phyloP scores from a whole-genome alignment of 2,113 vertebrate species.

The Tragelaphus scriptus region DNA sequence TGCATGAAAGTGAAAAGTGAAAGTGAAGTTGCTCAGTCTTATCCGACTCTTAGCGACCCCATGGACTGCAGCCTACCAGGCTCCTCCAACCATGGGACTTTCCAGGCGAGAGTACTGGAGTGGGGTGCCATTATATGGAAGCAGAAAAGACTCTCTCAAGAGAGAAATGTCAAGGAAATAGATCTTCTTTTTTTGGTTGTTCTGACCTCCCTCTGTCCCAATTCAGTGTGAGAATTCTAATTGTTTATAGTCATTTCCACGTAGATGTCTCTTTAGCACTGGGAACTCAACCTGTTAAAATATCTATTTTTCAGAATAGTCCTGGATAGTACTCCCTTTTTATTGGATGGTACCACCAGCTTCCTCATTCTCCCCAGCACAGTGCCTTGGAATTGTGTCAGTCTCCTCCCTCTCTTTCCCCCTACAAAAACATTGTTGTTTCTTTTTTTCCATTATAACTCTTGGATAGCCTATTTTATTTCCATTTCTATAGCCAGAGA shows the following conservation, averaged over 20 bases:
- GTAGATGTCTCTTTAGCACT: not conserved
- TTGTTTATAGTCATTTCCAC: slow-evolving; percentile 29
- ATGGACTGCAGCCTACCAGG: too few species aligned
- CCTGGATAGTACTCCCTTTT: not conserved
- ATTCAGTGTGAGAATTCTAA: slow-evolving; percentile 5
- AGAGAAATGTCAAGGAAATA: slow-evolving; percentile 8
- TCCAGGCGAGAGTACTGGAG: too few species aligned
- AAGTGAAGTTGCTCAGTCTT: too few species aligned
- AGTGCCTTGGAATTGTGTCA: not conserved
- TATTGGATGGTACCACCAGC: not conserved
- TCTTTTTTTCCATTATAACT: not conserved
- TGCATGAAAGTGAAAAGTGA: too few species aligned
- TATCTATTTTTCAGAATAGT: not conserved
- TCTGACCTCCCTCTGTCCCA: not conserved
- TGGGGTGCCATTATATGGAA: not conserved
- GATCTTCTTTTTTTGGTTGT: not conserved
- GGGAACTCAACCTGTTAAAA: not conserved
- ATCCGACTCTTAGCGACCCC: too few species aligned
- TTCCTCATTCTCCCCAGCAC: not conserved
- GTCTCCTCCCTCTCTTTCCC: not conserved
- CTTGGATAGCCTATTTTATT: not conserved
- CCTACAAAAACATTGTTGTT: not conserved
- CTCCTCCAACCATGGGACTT: too few species aligned
- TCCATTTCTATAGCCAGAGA: not conserved
- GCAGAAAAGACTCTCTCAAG: not conserved